Base-by-base conservation (phyloP, 1,140 invertebrate genomes). In the Diplogasteroides magnus region DNA sequence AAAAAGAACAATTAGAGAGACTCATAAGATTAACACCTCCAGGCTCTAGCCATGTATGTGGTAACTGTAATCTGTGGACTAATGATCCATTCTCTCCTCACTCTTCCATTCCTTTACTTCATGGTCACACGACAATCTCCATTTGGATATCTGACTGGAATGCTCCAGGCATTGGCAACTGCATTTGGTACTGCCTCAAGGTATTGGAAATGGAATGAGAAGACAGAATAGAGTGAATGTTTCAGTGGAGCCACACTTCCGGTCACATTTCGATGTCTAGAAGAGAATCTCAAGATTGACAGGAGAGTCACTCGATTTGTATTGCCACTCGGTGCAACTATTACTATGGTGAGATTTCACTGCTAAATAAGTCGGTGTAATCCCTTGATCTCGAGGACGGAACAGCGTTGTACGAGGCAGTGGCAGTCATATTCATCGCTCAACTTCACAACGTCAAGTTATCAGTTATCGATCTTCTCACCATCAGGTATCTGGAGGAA, bases 181-280 rank as follows among this genome's bases (percentile, higher is more conserved):
- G 92, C 92, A 32, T 94, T 94, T 82, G 92, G 92, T 80, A 95
- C 92, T 60, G 90, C 76, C 14, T 94, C 92, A n/a, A 91, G 90
- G 90, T 91, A 6, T 48, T 19, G 19, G 6, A 11, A 85, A 71
- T 62, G 56, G 61, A 14, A 29, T 29, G 14, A 29, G 25, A 28
- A 25, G 23, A 65, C 61, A 15, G 15, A 48, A 76, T 37, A n/a
- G 14, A 6, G 23, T 76, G 48, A 66, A 73, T 77, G 31, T 74
- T 31, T 61, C 31, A 96, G 92, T 83, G 91, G 93, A 76, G 94
- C 93, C 56, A 93, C 94, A 55, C 86, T 97, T 61, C 94, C 94
- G 37, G 89, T 97, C 56, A 95, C 93, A 61, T 94, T 97, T 84
- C 89, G 89, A 28, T 86, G 85, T 75, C 76, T 87, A 61, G 86